Base-by-base conservation (phyloP, 2,113 vertebrate species). In the western clawed frog (Xenopus tropicalis) region DNA sequence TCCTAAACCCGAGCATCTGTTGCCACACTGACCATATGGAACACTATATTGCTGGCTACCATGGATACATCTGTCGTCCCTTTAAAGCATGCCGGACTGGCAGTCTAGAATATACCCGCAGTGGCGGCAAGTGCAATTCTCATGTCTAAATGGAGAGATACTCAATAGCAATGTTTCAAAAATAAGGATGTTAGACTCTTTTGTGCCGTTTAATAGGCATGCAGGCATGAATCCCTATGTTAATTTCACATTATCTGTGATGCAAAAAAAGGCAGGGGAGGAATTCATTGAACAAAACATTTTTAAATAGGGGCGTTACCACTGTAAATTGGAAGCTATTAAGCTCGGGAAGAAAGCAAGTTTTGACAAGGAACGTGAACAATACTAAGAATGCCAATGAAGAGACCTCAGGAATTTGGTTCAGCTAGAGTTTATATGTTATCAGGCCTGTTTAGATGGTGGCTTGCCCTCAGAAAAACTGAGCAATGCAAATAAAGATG, bases 21-120 rank as follows among this genome's bases (percentile, higher is more conserved):
- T 80, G 78, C 75, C 82, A 82, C 79, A 80, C 79, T 78, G 75
- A 77, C 81, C 85, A 86, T 84, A 87, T 83, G 85, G 81, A 83
- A 79, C 71, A 68, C 69, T 79, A 79, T 80, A 84, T 85, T 79
- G 77, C 78, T 77, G 78, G 83, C 85, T 84, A 82, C 82, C 79
- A 83, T 79, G 80, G 72, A 80, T 83, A 82, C 84, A 80, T 79
- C 80, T 80, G 81, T 0, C 0, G 78, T 67, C 69, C 78, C 58
- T 70, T 80, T 75, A 70, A 69, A 77, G 65, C 74, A 73, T 70
- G 67, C 74, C 83, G 71, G 46, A 37, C 4, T 37, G 54, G 56
- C 75, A 70, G 69, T 79, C 65, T 23, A 37, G 10, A 22, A 62
- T 19, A 16, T 6, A 23, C 67, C 78, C 37, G 69, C 51, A 0